Evolutionary conservation across 2,113 vertebrate genomes (phyloP).

Genomic region (Rhea pennata): DNA sequence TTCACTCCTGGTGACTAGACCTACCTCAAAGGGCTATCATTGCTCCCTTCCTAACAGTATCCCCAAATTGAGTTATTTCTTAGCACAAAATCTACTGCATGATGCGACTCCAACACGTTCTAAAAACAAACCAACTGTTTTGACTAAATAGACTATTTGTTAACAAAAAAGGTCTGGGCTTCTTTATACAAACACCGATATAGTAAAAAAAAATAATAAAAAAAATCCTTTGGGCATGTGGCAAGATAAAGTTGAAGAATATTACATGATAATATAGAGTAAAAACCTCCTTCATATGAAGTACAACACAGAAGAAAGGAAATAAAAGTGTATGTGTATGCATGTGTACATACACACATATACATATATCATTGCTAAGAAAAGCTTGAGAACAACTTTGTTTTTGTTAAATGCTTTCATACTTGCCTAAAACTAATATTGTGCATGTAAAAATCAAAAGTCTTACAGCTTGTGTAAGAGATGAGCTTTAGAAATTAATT

Average conservation of each 20-base stretch:
- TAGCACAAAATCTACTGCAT: neutral
- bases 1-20: neutral
- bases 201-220: neutral
- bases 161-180: neutral
- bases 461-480: neutral
- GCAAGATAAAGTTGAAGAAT: neutral
- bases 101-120: neutral
- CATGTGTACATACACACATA: neutral
- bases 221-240: neutral
- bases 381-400: neutral
- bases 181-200: neutral
- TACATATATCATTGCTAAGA: neutral
- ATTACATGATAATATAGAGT: neutral
- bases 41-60: neutral
- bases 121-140: neutral
- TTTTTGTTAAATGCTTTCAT: neutral
- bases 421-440: neutral
- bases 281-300: neutral
- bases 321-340: no score
- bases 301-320: neutral
- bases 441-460: neutral
- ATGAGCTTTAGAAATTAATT: neutral
- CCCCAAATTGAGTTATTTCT: neutral
- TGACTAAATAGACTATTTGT: neutral
- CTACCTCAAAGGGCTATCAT: neutral